Evolutionary conservation across 2,113 vertebrate genomes (phyloP).

Genomic region (Gavialis gangeticus): DNA sequence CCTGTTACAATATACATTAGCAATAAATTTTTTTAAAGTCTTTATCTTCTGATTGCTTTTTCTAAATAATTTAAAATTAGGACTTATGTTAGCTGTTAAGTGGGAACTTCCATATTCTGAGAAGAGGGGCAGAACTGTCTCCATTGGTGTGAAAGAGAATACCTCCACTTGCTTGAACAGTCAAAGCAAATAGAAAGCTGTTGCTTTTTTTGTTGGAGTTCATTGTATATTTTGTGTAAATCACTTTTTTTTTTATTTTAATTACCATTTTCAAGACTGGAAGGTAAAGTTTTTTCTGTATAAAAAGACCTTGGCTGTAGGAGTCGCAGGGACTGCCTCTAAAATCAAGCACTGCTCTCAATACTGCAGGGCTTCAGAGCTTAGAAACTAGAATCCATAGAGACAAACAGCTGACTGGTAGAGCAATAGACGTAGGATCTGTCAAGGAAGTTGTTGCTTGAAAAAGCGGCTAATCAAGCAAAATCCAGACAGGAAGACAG

Average conservation of each 20-base stretch:
- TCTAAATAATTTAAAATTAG: rapidly evolving
- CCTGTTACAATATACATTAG: background rate
- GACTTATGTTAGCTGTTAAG: rapidly evolving
- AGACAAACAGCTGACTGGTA: background rate
- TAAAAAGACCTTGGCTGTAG: background rate
- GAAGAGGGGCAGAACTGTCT: background rate
- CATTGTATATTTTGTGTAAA: too few species aligned
- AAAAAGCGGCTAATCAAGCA: background rate
- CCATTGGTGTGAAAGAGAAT: background rate
- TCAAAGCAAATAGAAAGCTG: background rate
- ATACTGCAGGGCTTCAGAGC: background rate
- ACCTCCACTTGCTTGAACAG: too few species aligned
- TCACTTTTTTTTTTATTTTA: background rate
- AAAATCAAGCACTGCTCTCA: background rate
- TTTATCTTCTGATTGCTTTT: background rate
- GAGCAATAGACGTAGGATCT: background rate
- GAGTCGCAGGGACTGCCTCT: background rate
- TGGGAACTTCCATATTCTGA: background rate
- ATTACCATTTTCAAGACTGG: background rate
- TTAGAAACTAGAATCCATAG: rapidly evolving
- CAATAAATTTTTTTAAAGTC: background rate
- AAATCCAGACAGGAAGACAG: background rate
- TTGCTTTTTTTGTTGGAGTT: too few species aligned
- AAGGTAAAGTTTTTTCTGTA: too few species aligned
- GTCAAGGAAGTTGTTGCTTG: background rate